Base-by-base conservation (phyloP, 2,797 vertebrate species). In the Manis crassicaudata region DNA sequence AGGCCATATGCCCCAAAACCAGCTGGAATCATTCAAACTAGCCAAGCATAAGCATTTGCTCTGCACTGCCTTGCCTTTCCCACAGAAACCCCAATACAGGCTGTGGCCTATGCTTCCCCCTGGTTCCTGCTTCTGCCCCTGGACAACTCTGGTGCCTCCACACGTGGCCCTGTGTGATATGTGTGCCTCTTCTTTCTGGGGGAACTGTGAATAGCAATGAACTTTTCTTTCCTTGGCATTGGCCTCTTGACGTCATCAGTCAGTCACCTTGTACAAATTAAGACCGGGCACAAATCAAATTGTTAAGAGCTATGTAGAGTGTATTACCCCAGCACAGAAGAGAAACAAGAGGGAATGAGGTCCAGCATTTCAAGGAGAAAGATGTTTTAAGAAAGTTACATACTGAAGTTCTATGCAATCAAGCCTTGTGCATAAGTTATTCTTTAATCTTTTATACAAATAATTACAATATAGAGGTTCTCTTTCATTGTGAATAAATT, bases 181-280 rank as follows among this genome's bases (percentile, higher is more conserved):
- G 25, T 1, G 0, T 32, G 20, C 9, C 37, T 89, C 37, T 79
- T 40, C 1, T 75, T 68, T 63, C 75, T n/a, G 46, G n/a, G 56
- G 62, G 25, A 76, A 35, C 32, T 29, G 37, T 40, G 29, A 75
- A 60, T 62, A n/a, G 76, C 43, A 32, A 4, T n/a, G 52, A 35
- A 43, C 16, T 65, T 56, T 83, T 65, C 72, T 63, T 29, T 65
- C 46, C 16, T 37, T 56, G 62, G 20, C 52, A 14, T 62, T 56
- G 67, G 54, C 7, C 27, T 50, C 84, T 94, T 68, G 3, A 2
- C 63, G 27, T 63, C 46, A 32, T 82, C 67, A 70, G 25, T 29
- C 52, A 90, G 7, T 76, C n/a, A 77, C 23, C n/a, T 81, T 82
- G 46, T 83, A 35, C n/a, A 93, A 93, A 56, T n/a, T 56, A 90